Base-by-base conservation (phyloP, 2,888 invertebrate species). In the Drosophila imparisetae region DNA sequence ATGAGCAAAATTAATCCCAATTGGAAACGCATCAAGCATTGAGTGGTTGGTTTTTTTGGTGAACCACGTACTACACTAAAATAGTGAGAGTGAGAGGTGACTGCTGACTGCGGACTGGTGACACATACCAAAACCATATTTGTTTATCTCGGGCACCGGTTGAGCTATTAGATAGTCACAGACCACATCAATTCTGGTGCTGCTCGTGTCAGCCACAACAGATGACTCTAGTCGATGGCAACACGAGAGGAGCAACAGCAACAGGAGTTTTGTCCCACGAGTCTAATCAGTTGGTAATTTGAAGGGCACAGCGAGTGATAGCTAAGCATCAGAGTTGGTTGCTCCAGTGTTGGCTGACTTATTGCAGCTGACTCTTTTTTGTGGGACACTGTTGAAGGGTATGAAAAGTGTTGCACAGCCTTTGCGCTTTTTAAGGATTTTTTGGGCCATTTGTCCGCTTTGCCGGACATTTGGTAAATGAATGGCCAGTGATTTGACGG, bases 201-300 rank as follows among this genome's bases (percentile, higher is more conserved):
- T 75, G 45, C 15, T 45, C 24, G 2, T 24, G 45, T 45, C 45
- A 24, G 68, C 78, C 80, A 72, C 81, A 81, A 75, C 76, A 67
- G 77, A 86, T 84, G 82, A 54, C 58, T 66, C 49, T 77, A 68
- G 74, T 54, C 72, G 10, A 45, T 24, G 18, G 45, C 21, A 42
- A 38, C 38, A 38, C n/a, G 36, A 53, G 24, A 8, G 15, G 24
- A 45, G 29, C 62, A 58, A 32, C 66, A 73, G 32, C 42, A 63
- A 29, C 34, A 29, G 32, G 40, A 42, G 15, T 29, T 21, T 40
- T 60, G 66, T 86, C 86, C 88, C 86, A 67, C 64, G 90, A 83
- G 87, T 90, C 88, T 88, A 87, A 87, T 89, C 88, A 83, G 86
- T 77, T 75, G 71, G 83, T 82, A 88, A 87, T 89, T 87, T 86